These are phyloP conservation scores for Thereva unica DNA, from an alignment of 2,888 invertebrate species.

Conservation along the genomic window DNA sequence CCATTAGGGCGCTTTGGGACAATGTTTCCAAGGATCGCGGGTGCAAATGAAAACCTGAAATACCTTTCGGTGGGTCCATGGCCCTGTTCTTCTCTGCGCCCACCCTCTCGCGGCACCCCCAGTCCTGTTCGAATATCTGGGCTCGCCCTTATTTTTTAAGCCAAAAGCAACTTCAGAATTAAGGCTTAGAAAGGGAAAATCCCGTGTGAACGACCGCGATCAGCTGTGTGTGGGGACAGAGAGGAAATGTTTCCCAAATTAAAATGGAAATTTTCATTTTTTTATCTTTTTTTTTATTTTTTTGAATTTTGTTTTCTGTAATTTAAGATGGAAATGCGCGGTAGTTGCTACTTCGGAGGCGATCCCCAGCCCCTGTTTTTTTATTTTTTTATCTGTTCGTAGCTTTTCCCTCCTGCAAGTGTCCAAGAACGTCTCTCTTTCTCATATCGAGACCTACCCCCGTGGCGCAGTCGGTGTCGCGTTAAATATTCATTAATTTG, in stretches of 20 bases:
- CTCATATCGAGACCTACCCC: conserved; percentile 8
- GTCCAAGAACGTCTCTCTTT: background rate
- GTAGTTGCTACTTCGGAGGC: background rate
- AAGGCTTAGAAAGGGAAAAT: background rate
- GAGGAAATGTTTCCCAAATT: conserved; percentile 17
- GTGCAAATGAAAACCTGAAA: conserved; percentile 20
- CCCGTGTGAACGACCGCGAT: conserved; percentile 18
- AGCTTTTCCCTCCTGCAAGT: conserved; percentile 2
- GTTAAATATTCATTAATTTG: conserved; percentile 40
- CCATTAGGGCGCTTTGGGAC: conserved; percentile 18
- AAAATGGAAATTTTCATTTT: conserved; percentile 32
- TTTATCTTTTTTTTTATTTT: too few relatives aligned
- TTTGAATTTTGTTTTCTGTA: conserved; percentile 17
- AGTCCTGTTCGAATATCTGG: too few relatives aligned
- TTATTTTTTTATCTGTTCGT: conserved; percentile 1
- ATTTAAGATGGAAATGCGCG: conserved; percentile 33
- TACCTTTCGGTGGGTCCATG: conserved; percentile 11
- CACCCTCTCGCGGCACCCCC: too few relatives aligned
- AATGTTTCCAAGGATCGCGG: conserved; percentile 10
- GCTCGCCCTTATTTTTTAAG: too few relatives aligned
- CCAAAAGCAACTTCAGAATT: background rate
- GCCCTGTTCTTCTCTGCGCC: background rate
- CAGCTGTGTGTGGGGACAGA: background rate
- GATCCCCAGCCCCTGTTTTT: background rate
- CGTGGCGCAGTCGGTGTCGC: conserved; percentile 17